phyloP scores from a whole-genome alignment of 2,888 invertebrate species.

The Ormyrus nitidulus region DNA sequence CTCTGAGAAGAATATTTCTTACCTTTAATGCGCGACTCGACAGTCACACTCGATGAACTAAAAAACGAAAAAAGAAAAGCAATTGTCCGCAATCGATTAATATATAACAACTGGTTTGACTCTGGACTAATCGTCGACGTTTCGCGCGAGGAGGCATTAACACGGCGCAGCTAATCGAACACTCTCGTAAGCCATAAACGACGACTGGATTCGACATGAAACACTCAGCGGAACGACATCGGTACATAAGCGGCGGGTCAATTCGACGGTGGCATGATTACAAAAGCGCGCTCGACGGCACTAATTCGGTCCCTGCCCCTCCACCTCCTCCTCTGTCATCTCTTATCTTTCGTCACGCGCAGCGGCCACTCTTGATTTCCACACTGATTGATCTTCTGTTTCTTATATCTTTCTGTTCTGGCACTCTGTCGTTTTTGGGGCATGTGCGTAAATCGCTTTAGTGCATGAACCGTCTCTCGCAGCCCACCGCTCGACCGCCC shows the following conservation, averaged over 20 bases:
- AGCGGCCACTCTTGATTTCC: background rate
- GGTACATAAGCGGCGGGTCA: too few species aligned
- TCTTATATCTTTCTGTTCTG: conserved; percentile 17
- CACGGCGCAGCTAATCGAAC: background rate
- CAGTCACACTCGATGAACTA: background rate
- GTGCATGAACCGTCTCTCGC: conserved; percentile 66
- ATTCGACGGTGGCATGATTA: too few species aligned
- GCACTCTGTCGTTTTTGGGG: conserved; percentile 64
- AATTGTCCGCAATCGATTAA: background rate
- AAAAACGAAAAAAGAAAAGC: conserved; percentile 9
- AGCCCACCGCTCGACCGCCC: conserved; percentile 27
- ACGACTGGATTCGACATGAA: background rate
- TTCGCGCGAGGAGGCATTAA: conserved; percentile 7
- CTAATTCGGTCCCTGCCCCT: too few species aligned
- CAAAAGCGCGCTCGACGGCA: too few species aligned
- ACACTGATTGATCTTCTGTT: background rate
- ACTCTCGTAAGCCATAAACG: background rate
- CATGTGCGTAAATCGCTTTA: conserved; percentile 69
- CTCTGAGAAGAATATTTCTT: conserved; percentile 56
- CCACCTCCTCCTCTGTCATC: background rate
- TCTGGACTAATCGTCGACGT: background rate
- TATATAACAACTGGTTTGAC: background rate
- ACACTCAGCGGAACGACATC: too few species aligned
- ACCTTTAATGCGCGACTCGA: conserved; percentile 47
- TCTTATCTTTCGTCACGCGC: too few species aligned